A percentile compares a stretch with the other conserved stretches of the same genome.
phyloP scores from a whole-genome alignment of 2,113 vertebrate genomes.

The Ivindomyrus marchei region DNA sequence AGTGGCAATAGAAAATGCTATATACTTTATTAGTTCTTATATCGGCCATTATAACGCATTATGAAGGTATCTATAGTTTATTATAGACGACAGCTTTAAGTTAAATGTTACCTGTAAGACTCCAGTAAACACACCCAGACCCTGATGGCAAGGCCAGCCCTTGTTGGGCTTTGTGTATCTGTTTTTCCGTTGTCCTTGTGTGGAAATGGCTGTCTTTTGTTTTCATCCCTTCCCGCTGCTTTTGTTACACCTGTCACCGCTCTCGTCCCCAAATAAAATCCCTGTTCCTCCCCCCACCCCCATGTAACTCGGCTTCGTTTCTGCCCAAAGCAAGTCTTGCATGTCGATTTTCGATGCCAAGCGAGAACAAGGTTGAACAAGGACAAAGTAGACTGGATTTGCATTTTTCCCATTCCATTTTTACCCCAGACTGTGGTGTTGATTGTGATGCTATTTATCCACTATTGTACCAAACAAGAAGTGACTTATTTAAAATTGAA shows the following conservation, averaged over 20 bases:
- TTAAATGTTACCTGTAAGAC: background rate
- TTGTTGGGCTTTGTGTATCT: background rate
- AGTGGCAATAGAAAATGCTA: background rate
- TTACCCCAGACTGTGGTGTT: background rate
- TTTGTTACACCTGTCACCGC: background rate
- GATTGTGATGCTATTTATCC: background rate
- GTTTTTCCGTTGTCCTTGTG: background rate
- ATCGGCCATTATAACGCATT: background rate
- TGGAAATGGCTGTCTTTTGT: background rate
- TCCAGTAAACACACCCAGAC: background rate
- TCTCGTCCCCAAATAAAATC: background rate
- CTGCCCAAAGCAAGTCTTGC: background rate
- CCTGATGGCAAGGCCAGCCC: background rate
- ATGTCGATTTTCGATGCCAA: conserved; percentile 2
- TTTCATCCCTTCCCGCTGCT: background rate
- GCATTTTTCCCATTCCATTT: background rate
- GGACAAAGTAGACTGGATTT: background rate
- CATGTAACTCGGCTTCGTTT: background rate
- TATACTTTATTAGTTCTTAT: background rate
- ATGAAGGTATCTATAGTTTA: background rate
- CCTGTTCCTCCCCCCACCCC: background rate
- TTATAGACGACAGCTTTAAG: background rate
- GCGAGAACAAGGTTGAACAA: conserved; percentile 2
- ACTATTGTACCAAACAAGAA: background rate
- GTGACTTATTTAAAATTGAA: background rate